Evolutionary conservation across 2,113 vertebrate genomes (phyloP).

Genomic region (Lepus europaeus): DNA sequence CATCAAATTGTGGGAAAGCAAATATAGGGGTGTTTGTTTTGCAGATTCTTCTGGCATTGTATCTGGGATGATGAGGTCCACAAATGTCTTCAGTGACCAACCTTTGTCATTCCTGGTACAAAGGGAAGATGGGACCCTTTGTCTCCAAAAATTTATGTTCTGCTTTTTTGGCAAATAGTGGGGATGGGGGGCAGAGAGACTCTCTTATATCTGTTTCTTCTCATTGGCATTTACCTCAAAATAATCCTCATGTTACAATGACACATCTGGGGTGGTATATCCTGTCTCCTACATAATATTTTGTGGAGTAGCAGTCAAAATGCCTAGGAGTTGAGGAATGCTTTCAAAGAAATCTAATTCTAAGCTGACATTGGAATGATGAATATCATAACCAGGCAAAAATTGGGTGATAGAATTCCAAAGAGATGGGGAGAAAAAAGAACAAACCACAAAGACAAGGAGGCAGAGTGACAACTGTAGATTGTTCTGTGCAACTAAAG

Average conservation of each 20-base stretch:
- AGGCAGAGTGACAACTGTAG: neutral
- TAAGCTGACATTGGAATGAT: neutral
- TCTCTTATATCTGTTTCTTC: neutral
- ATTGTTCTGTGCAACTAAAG: neutral
- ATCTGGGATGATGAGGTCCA: neutral
- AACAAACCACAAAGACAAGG: neutral
- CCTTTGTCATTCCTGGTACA: neutral
- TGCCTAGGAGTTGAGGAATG: neutral
- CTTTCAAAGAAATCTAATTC: slow-evolving; percentile 3
- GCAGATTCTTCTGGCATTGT: neutral
- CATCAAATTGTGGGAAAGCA: neutral
- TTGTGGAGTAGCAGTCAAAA: neutral
- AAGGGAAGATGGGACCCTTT: neutral
- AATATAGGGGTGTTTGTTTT: neutral
- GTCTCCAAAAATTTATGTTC: neutral
- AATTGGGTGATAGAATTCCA: neutral
- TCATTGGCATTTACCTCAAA: neutral
- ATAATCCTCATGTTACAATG: neutral
- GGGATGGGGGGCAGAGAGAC: neutral
- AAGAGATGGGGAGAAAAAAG: neutral
- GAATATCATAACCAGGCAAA: neutral
- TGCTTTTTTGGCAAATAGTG: neutral
- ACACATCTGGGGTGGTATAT: neutral
- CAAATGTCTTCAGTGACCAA: neutral
- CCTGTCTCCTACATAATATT: neutral